These are phyloP conservation scores for Hesperophylax magnus DNA, from an alignment of 1,140 invertebrate genomes.

Conservation along the genomic window DNA sequence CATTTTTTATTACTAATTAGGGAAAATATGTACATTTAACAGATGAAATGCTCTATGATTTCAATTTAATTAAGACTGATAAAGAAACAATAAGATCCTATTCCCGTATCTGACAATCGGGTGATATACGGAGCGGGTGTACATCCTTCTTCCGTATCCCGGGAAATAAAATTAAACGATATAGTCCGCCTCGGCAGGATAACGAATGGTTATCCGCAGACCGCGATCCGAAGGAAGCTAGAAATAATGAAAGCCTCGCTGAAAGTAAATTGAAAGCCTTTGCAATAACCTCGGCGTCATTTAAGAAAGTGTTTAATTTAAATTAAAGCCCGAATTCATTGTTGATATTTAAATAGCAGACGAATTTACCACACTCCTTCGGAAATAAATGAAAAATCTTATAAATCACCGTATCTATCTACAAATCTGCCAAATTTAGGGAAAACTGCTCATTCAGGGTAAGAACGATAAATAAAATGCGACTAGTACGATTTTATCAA, in stretches of 20 bases:
- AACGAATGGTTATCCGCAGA: slow-evolving; percentile 42
- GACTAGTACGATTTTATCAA: too few relatives aligned
- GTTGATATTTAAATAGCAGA: slow-evolving; percentile 35
- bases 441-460: too few relatives aligned
- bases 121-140: slow-evolving; percentile 33
- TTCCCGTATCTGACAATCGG: slow-evolving; percentile 33
- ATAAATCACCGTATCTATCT: too few relatives aligned
- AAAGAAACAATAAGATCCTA: slow-evolving; percentile 26
- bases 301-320: slow-evolving; percentile 45
- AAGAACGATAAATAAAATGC: too few relatives aligned
- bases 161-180: slow-evolving; percentile 51
- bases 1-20: too few relatives aligned
- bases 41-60: too few relatives aligned
- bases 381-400: slow-evolving; percentile 9
- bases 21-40: too few relatives aligned
- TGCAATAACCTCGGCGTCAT: slow-evolving; percentile 36
- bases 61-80: slow-evolving; percentile 33
- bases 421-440: too few relatives aligned
- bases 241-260: slow-evolving; percentile 43
- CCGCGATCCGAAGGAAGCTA: slow-evolving; percentile 37
- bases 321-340: slow-evolving; percentile 38
- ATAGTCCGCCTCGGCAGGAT: slow-evolving; percentile 36
- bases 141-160: slow-evolving; percentile 35
- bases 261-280: slow-evolving; percentile 46
- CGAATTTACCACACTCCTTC: slow-evolving; percentile 17